Base-by-base conservation (phyloP, 2,113 vertebrate genomes). In the Mus spicilegus region DNA sequence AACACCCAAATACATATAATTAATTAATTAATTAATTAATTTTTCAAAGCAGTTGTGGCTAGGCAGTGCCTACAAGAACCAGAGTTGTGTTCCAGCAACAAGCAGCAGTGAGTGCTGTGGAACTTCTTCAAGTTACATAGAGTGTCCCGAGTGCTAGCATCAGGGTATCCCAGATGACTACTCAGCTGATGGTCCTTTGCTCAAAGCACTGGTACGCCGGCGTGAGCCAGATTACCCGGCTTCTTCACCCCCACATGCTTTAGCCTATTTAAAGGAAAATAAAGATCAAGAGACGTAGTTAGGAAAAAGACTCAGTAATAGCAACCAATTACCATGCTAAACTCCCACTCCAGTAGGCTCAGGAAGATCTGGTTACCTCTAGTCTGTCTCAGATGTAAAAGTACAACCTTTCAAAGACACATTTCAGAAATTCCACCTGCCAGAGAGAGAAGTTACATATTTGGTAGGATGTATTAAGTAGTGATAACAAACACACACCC, bases 371-470 rank as follows among this genome's bases (percentile, higher is more conserved):
- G 9, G 1, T 2, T 24, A 24, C 33, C 65, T 87, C 46, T 87
- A n/a, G 33, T 70, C 46, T 24, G 2, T 70, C 65, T 87, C 65
- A n/a, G 46, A 54, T 14, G 89, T 36, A 19, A 76, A n/a, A 4
- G 14, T 9, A 10, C 17, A 12, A 39, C 46, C 49, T 78, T 33
- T 92, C 56, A 39, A 2, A 26, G 7, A 10, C 26, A 3, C 39
- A 81, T 76, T 90, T 93, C 56, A 65, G 12, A 63, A 96, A 81
- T 58, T 90, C 73, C 69, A 46, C 30, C 51, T 81, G 24, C 30
- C 9, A 56, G 0, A 3, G 11, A 33, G 16, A 33, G 24, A 91
- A 70, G 51, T 75, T 49, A 82, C 65, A 13, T 65, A n/a, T 72
- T 84, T 84, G 33, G 26, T 65, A 72, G 12, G 36, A 46, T 73